Base-by-base conservation (phyloP, 2,888 invertebrate species). In the Megastigmus dorsalis region DNA sequence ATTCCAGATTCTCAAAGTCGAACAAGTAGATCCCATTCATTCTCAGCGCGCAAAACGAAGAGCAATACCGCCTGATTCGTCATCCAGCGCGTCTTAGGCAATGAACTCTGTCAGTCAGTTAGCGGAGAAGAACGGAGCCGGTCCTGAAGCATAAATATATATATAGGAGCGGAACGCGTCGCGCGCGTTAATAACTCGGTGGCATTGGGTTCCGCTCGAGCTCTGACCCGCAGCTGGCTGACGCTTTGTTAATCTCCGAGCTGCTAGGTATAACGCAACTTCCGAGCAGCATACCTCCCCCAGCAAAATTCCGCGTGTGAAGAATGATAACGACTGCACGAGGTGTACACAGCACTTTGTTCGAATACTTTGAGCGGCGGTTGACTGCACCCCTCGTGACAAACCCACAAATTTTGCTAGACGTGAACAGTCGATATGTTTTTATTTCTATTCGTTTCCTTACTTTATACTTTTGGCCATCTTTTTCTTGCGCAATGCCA, bases 361-460 rank as follows among this genome's bases (percentile, higher is more conserved):
- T 70, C 74, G 76, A 78, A 78, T 76, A 68, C 75, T 54, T 45
- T 15, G 76, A 65, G 67, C 74, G 36, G 15, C 38, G 48, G 48
- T 33, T 67, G 78, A 79, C 71, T 77, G 77, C 72, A 78, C 79
- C 78, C 79, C 23, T n/a, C 66, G 78, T 76, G 78, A 71, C 77
- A 68, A 75, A 76, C 77, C 74, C 67, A n/a, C n/a, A 59, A 20
- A 62, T 45, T 62, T 23, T 15, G 26, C 9, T 50, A 13, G 5
- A 45, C 4, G 20, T 18, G 18, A 45, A 6, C 3, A n/a, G n/a
- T n/a, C n/a, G n/a, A n/a, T n/a, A n/a, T n/a, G n/a, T n/a, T n/a
- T n/a, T n/a, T n/a, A n/a, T n/a, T n/a, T n/a, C n/a, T n/a, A n/a
- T n/a, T n/a, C n/a, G n/a, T n/a, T n/a, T n/a, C n/a, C n/a, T n/a